phyloP scores from a whole-genome alignment of 2,797 vertebrate genomes.

The Helostoma temminkii region DNA sequence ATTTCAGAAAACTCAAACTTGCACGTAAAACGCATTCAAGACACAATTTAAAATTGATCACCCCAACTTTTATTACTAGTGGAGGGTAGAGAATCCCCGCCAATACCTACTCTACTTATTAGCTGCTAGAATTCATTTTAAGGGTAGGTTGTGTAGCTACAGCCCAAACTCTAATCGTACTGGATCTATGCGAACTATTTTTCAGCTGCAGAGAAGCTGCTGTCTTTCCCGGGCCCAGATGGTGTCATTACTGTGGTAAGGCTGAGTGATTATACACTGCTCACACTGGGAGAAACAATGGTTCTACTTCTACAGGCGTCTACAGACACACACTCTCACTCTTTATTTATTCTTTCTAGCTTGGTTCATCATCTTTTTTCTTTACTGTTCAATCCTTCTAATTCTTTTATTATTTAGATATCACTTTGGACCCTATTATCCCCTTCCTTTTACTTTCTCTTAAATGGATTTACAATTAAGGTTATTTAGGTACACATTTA shows the following conservation, averaged over 20 bases:
- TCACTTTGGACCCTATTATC: slow-evolving; percentile 2
- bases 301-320: slow-evolving; percentile 74
- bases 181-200: slow-evolving; percentile 83
- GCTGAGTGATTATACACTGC: slow-evolving; percentile 85
- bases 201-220: slow-evolving; percentile 81
- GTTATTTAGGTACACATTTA: slow-evolving; percentile 6
- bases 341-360: slow-evolving; percentile 15
- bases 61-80: slow-evolving; percentile 9
- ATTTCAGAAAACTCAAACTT: not conserved
- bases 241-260: slow-evolving; percentile 86
- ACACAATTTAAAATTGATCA: not conserved
- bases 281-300: slow-evolving; percentile 81
- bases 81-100: slow-evolving; percentile 13
- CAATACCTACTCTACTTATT: slow-evolving; percentile 51
- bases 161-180: slow-evolving; percentile 84
- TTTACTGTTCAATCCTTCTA: slow-evolving; percentile 25
- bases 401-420: slow-evolving; percentile 11
- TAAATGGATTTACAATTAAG: slow-evolving; percentile 35
- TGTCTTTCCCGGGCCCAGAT: slow-evolving; percentile 84
- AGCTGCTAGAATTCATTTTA: slow-evolving; percentile 55
- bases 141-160: slow-evolving; percentile 60
- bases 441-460: slow-evolving; percentile 12
- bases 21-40: not conserved
- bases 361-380: slow-evolving; percentile 37
- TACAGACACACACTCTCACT: slow-evolving; percentile 24